Evolutionary conservation across 2,797 vertebrate species (phyloP).

Genomic region (Oryzias sinensis): DNA sequence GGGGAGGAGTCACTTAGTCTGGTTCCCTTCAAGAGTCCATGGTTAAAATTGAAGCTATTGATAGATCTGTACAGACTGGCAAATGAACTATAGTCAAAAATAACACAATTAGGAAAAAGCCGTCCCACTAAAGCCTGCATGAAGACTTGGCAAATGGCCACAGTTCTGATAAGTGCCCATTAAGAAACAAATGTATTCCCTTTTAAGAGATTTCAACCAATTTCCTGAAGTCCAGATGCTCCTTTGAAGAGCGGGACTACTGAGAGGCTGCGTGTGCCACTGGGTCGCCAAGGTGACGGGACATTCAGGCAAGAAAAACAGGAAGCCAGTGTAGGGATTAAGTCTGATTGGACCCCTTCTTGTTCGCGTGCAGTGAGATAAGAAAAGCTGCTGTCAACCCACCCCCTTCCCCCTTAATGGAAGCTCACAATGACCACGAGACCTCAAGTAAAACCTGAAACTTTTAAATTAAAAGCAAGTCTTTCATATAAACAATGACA

Average conservation of each 20-base stretch:
- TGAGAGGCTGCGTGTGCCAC: slow-evolving; percentile 66
- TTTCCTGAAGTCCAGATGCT: slow-evolving; percentile 71
- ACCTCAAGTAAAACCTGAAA: neutral
- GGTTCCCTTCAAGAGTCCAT: too few species aligned
- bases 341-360: slow-evolving; percentile 77
- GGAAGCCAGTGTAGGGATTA: slow-evolving; percentile 73
- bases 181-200: slow-evolving; percentile 75
- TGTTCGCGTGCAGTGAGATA: slow-evolving; percentile 60
- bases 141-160: slow-evolving; percentile 56
- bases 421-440: slow-evolving; percentile 46
- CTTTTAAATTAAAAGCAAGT: too few species aligned
- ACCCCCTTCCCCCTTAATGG: slow-evolving; percentile 57
- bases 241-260: slow-evolving; percentile 63
- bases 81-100: slow-evolving; percentile 7
- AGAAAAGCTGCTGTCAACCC: slow-evolving; percentile 31
- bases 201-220: slow-evolving; percentile 71
- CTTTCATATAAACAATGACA: too few species aligned
- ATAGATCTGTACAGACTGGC: neutral
- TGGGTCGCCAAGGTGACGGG: slow-evolving; percentile 69
- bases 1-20: too few species aligned
- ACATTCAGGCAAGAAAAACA: slow-evolving; percentile 77
- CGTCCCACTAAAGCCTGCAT: slow-evolving; percentile 29
- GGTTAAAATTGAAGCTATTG: too few species aligned
- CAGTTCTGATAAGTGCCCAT: slow-evolving; percentile 69
- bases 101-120: slow-evolving; percentile 43